Percentiles rank a stretch among this genome's conserved stretches.
Conservation (phyloP, 2,888 invertebrate species). For the Cephus rjabovi region DNA sequence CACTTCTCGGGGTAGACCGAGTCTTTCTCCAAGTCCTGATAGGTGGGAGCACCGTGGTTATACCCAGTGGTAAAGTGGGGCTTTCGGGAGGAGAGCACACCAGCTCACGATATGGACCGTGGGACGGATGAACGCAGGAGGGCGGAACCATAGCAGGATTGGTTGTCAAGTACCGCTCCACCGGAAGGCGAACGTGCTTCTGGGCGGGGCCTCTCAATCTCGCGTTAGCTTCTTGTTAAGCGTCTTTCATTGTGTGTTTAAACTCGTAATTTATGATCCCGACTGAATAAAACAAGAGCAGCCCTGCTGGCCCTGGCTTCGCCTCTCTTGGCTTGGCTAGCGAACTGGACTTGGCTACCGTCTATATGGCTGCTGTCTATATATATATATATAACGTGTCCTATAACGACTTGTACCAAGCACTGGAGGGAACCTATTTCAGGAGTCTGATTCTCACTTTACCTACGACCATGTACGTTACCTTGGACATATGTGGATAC, state of each 20-base stretch:
- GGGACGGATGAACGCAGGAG: slow-evolving; percentile 30
- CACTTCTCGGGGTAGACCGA: background rate
- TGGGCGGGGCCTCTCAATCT: slow-evolving; percentile 66
- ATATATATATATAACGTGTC: background rate
- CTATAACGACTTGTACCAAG: background rate
- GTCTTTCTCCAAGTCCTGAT: slow-evolving; percentile 1
- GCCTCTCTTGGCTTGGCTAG: background rate
- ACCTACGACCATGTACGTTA: background rate
- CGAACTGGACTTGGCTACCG: background rate
- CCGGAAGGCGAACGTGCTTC: slow-evolving; percentile 43
- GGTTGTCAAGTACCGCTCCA: slow-evolving; percentile 40
- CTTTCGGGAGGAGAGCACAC: slow-evolving; percentile 8
- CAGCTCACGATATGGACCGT: slow-evolving; percentile 18
- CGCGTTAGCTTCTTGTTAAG: slow-evolving; percentile 68
- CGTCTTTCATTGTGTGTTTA: slow-evolving; percentile 68
- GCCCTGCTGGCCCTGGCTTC: slow-evolving; percentile 3
- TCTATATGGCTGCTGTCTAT: background rate
- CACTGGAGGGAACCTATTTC: background rate
- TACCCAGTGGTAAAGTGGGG: background rate
- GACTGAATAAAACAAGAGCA: slow-evolving; percentile 67
- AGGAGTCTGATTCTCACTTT: background rate
- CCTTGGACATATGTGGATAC: background rate
- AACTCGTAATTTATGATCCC: slow-evolving; percentile 68
- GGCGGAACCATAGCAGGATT: slow-evolving; percentile 50
- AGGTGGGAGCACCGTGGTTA: slow-evolving; percentile 16